Evolutionary conservation across 2,888 invertebrate species (phyloP).

Genomic region (Volucella inanis): DNA sequence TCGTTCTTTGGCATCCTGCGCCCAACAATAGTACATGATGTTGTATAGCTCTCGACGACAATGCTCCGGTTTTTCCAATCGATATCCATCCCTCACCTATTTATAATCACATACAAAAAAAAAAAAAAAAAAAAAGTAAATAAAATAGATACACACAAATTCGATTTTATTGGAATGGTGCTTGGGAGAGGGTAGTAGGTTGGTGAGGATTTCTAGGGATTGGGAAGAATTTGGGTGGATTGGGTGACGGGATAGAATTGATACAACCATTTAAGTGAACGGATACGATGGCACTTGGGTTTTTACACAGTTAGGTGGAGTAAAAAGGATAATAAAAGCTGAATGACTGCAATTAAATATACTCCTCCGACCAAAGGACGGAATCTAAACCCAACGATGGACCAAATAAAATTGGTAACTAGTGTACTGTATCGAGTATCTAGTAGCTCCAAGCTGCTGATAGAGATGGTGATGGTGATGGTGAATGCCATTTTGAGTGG

Average conservation of each 20-base stretch:
- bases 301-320: constrained; percentile 66
- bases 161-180: constrained; percentile 29
- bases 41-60: constrained; percentile 96
- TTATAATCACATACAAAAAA: constrained; percentile 75
- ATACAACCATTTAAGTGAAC: constrained; percentile 66
- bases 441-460: too few species aligned
- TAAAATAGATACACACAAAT: constrained; percentile 52
- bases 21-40: constrained; percentile 98
- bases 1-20: constrained; percentile 91
- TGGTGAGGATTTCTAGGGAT: too few species aligned
- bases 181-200: too few species aligned
- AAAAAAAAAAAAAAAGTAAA: constrained; percentile 40
- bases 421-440: too few species aligned
- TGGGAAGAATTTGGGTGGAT: background rate
- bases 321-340: constrained; percentile 68
- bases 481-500: constrained; percentile 32
- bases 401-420: constrained; percentile 47
- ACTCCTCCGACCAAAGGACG: constrained; percentile 41
- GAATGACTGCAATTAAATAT: constrained; percentile 73
- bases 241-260: constrained; percentile 7
- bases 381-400: constrained; percentile 40
- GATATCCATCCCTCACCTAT: constrained; percentile 93
- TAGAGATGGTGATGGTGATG: background rate
- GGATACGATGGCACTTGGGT: constrained; percentile 68
- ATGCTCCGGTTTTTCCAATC: constrained; percentile 96